phyloP scores from a whole-genome alignment of 1,140 invertebrate species.

The Aphaenogaster floridana region DNA sequence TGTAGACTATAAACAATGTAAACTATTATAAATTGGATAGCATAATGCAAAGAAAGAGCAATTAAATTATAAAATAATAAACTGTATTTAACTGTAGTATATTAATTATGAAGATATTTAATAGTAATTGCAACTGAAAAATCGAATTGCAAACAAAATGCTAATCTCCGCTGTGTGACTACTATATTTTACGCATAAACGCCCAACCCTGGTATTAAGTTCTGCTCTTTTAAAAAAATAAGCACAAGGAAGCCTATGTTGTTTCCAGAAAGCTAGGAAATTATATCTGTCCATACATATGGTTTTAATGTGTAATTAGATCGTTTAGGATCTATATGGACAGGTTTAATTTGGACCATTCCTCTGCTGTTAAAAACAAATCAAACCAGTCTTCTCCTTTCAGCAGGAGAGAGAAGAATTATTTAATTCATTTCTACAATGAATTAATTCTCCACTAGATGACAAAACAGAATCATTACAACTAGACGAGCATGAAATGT shows the following conservation, averaged over 20 bases:
- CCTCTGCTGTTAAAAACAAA: constrained; percentile 2
- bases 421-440: background rate
- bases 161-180: too few relatives aligned
- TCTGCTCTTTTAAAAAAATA: constrained; percentile 14
- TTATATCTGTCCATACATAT: constrained; percentile 6
- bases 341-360: constrained; percentile 4
- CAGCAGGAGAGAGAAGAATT: background rate
- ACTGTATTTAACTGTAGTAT: too few relatives aligned
- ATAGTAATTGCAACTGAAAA: too few relatives aligned
- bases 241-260: constrained; percentile 5
- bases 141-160: too few relatives aligned
- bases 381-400: background rate
- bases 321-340: background rate
- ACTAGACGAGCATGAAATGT: background rate
- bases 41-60: too few relatives aligned
- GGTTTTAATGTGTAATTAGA: background rate
- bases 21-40: too few relatives aligned
- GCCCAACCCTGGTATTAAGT: too few relatives aligned
- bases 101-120: too few relatives aligned
- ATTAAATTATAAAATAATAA: too few relatives aligned
- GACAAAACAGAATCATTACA: background rate
- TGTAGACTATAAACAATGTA: too few relatives aligned
- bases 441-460: background rate
- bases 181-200: too few relatives aligned
- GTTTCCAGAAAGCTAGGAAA: constrained; percentile 9